These are phyloP conservation scores for Pangasius macronema DNA, from an alignment of 2,797 vertebrate genomes.

Conservation along the genomic window DNA sequence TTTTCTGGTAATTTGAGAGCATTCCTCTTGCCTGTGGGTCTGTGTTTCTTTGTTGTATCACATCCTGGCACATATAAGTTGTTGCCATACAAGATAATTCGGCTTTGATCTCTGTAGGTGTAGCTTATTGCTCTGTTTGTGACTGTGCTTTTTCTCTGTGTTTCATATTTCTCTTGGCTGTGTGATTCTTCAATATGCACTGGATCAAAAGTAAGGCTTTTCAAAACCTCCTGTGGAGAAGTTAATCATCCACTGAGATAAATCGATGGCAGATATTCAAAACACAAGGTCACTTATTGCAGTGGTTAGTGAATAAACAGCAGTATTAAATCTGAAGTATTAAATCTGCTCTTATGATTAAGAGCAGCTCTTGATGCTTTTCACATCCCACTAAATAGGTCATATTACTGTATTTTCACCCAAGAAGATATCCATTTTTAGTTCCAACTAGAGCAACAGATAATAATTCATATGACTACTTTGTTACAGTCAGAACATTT, in stretches of 20 bases:
- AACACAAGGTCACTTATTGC: neutral
- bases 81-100: neutral
- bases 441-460: neutral
- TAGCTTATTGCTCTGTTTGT: neutral
- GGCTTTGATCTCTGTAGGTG: neutral
- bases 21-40: neutral
- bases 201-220: neutral
- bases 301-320: neutral
- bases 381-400: neutral
- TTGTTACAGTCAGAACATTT: neutral
- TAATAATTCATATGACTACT: neutral
- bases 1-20: slow-evolving; percentile 24
- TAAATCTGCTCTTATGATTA: neutral
- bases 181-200: neutral
- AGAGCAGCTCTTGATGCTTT: neutral
- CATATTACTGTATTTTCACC: neutral
- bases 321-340: neutral
- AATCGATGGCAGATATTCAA: neutral
- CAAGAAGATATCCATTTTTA: neutral
- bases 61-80: neutral
- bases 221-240: neutral
- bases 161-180: neutral
- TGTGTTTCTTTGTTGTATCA: neutral
- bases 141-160: neutral
- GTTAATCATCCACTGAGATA: slow-evolving; percentile 1